phyloP scores from a whole-genome alignment of 2,888 invertebrate genomes.

The Meiosimyza platycephala region DNA sequence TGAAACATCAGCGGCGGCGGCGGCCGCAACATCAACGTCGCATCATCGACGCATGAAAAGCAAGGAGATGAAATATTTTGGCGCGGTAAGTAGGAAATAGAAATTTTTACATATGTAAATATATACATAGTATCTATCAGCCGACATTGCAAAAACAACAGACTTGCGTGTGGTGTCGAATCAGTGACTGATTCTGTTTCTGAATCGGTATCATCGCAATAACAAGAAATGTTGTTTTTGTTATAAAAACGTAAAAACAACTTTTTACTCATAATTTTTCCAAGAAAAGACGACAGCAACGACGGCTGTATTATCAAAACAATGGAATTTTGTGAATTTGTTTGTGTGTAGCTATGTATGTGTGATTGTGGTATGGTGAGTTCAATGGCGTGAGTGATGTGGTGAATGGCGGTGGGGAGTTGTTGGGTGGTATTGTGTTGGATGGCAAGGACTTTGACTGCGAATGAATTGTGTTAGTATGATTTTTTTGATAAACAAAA shows the following conservation, averaged over 20 bases:
- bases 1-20: conserved; percentile 45
- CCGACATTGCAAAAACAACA: too few relatives aligned
- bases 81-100: conserved; percentile 60
- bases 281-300: conserved; percentile 14
- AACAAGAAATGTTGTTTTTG: not conserved
- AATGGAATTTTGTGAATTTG: conserved; percentile 11
- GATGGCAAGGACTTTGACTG: not conserved
- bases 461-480: conserved; percentile 3
- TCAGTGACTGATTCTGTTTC: conserved; percentile 8
- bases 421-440: not conserved
- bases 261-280: conserved; percentile 24
- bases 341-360: not conserved
- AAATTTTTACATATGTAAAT: not conserved
- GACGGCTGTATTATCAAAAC: conserved; percentile 20
- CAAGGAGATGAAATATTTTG: conserved; percentile 66
- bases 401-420: not conserved
- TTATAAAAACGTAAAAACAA: not conserved
- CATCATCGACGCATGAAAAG: conserved; percentile 63
- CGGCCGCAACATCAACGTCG: conserved; percentile 49
- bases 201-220: conserved; percentile 21
- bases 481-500: not conserved
- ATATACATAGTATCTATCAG: too few relatives aligned
- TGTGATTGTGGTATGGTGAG: not conserved
- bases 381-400: conserved; percentile 1
- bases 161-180: too few relatives aligned